Evolutionary conservation across 2,113 vertebrate species (phyloP).

Genomic region (Cyanoramphus novaezelandiae): DNA sequence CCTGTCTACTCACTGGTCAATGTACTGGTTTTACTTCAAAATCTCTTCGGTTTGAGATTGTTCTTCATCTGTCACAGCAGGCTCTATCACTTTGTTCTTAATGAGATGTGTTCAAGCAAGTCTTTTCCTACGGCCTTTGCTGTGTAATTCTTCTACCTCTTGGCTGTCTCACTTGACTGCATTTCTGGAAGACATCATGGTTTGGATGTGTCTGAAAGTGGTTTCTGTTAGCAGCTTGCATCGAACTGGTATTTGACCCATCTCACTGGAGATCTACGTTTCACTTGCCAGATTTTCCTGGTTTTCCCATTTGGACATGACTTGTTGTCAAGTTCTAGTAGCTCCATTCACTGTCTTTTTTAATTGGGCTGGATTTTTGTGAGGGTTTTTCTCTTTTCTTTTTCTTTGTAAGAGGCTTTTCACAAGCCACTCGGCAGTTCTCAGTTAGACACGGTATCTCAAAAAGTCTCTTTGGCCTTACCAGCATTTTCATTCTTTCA

Average conservation of each 20-base stretch:
- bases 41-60: not conserved
- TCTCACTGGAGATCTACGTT: not conserved
- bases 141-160: not conserved
- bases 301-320: not conserved
- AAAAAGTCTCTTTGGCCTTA: not conserved
- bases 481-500: not conserved
- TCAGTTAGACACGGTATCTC: not conserved
- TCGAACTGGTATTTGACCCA: not conserved
- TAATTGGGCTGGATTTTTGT: not conserved
- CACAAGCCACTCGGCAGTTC: not conserved
- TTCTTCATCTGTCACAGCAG: not conserved
- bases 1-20: not conserved
- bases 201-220: not conserved
- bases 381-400: not conserved
- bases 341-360: not conserved
- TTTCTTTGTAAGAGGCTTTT: not conserved
- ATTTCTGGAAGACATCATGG: not conserved
- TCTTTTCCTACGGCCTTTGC: not conserved
- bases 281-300: not conserved
- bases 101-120: not conserved
- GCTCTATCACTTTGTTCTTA: not conserved
- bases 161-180: not conserved
- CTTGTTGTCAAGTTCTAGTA: not conserved
- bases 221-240: not conserved
- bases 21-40: constrained; percentile 4